Evolutionary conservation across 2,888 invertebrate species (phyloP), one percentile per base, ranked within the genome.

Genomic region (Drosophila emarginata): DNA sequence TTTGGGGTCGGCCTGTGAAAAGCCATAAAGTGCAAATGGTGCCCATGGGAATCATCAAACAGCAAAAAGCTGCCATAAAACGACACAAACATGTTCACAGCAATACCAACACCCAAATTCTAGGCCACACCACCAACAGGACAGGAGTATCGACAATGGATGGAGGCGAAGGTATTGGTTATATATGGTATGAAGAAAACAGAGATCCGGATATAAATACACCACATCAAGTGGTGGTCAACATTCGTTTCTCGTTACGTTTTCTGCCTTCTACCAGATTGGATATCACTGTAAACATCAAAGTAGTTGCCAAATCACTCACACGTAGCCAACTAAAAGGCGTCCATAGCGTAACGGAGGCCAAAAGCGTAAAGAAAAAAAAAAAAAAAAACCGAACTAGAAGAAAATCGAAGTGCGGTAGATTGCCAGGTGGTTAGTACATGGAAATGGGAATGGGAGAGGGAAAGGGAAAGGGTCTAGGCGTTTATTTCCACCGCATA

Each of bases 1-100:
- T 45, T 36, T 50, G 36, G 36, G 36, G 67, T 60, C 63, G 62
- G 70, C 60, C 78, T 82, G 83, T 76, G 76, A 74, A 75, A 77
- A 80, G 76, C 86, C 80, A 87, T 89, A 89, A 89, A 89, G 80
- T 80, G 82, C 83, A 88, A 89, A 89, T 86, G 80, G 80, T 78
- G 77, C 89, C 74, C 86, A 64, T 54, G 88, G 84, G 89, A 88
- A 83, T 87, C 84, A 78, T 82, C 81, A 83, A 86, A 80, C 76
- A 70, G 79, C 79, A 78, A 81, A 78, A 81, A 79, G 78, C 76
- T 79, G 79, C 79, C 79, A 78, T 79, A 81, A 79, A 79, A 80
- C 68, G 79, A 67, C 72, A 72, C 78, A 79, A 73, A 80, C 73
- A 80, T 74, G 74, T 70, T 65, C 62, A 64, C 69, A 45, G 45